A percentile compares a stretch with the other conserved stretches of the same genome.
These are phyloP conservation scores for Heliocidaris tuberculata DNA, from an alignment of 35 echinoderm and acorn worm species.

Conservation along the genomic window DNA sequence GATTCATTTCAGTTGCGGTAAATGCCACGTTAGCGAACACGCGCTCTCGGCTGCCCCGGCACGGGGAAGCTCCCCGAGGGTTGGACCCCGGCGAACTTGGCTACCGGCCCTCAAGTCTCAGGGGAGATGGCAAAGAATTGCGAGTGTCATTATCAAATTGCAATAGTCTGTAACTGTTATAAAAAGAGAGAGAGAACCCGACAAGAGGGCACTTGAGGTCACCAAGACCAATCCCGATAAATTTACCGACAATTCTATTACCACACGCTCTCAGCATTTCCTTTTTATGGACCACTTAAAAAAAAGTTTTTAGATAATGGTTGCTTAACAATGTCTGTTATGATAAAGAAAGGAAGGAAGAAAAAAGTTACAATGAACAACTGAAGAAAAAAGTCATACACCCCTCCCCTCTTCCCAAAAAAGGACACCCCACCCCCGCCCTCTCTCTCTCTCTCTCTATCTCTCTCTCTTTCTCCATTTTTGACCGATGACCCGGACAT, in stretches of 20 bases:
- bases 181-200: not conserved
- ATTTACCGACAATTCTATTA: not conserved
- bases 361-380: not conserved
- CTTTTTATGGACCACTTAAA: not conserved
- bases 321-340: not conserved
- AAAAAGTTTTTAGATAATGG: not conserved
- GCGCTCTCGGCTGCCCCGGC: not conserved
- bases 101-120: not conserved
- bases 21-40: not conserved
- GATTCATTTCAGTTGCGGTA: not conserved
- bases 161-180: constrained; percentile 18
- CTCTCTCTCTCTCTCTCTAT: no score
- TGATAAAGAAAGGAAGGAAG: not conserved
- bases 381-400: not conserved
- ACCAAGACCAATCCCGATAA: not conserved
- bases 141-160: constrained; percentile 4
- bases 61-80: not conserved
- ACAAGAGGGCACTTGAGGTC: not conserved
- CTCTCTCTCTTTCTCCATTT: no score
- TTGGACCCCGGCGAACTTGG: not conserved
- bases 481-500: no score
- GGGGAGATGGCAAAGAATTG: not conserved
- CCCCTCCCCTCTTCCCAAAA: no score
- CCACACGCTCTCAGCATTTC: not conserved
- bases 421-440: no score